phyloP scores from a whole-genome alignment of 2,113 vertebrate genomes.

The Plestiodon gilberti region DNA sequence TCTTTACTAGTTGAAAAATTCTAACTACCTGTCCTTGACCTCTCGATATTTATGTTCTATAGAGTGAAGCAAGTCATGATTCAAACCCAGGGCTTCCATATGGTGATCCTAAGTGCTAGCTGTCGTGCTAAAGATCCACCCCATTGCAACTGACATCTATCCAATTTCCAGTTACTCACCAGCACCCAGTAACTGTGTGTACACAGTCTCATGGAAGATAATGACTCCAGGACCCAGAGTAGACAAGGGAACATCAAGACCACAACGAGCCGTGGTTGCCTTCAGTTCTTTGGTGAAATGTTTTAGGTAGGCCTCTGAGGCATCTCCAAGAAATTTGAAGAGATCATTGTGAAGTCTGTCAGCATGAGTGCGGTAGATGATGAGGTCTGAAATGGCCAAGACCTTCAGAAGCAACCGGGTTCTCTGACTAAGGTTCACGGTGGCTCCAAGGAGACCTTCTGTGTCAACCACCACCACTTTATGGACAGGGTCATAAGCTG shows the following conservation, averaged over 20 bases:
- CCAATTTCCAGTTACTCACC: conserved; percentile 80
- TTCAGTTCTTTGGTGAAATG: conserved; percentile 97
- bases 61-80: conserved; percentile 16
- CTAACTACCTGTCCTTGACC: background rate
- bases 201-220: conserved; percentile 98
- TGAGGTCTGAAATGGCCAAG: conserved; percentile 93
- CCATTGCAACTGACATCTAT: background rate
- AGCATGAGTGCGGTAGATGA: conserved; percentile 96
- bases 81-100: background rate
- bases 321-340: conserved; percentile 98
- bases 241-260: conserved; percentile 95
- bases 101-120: background rate
- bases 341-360: conserved; percentile 98
- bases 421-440: conserved; percentile 93
- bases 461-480: conserved; percentile 94
- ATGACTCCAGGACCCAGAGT: conserved; percentile 95
- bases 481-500: conserved; percentile 92
- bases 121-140: conserved; percentile 4
- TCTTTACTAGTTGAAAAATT: background rate
- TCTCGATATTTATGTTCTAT: background rate
- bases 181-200: conserved; percentile 95
- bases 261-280: conserved; percentile 95
- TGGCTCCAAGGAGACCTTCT: conserved; percentile 94
- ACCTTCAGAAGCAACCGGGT: conserved; percentile 96
- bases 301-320: conserved; percentile 96